These are phyloP conservation scores for Sesamia inferens DNA, from an alignment of 2,888 invertebrate genomes.

Conservation along the genomic window DNA sequence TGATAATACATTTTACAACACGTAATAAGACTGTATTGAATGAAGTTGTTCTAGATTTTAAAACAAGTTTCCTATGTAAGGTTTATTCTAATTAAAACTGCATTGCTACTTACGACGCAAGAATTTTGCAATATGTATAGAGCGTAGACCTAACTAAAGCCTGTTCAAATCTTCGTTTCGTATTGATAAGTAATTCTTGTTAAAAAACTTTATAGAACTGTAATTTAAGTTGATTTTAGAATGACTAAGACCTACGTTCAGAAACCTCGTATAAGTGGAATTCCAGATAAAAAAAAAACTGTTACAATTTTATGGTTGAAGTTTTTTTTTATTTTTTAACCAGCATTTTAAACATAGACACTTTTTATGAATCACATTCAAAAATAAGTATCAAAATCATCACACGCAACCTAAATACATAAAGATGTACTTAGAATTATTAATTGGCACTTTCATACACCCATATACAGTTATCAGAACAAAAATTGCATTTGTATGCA, in stretches of 20 bases:
- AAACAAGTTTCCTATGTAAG: background rate
- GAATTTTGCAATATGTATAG: background rate
- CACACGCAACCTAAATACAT: conserved; percentile 32
- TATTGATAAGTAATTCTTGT: background rate
- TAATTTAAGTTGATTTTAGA: background rate
- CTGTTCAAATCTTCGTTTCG: background rate
- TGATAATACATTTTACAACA: background rate
- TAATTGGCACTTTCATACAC: conserved; percentile 40
- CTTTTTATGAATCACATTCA: too few relatives aligned
- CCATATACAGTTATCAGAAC: conserved; percentile 12
- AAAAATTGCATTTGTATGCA: conserved; percentile 46
- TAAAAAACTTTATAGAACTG: background rate
- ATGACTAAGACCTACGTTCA: background rate
- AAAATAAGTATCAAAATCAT: background rate
- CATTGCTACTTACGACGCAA: background rate
- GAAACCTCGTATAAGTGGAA: too few relatives aligned
- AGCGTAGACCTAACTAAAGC: background rate
- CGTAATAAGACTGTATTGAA: conserved; percentile 3
- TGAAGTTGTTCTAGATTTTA: conserved; percentile 17
- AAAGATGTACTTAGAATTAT: conserved; percentile 27
- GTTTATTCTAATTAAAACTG: conserved; percentile 25
- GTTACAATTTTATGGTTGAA: too few relatives aligned
- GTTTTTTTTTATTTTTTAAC: too few relatives aligned
- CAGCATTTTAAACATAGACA: background rate
- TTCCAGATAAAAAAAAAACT: too few relatives aligned